Evolutionary conservation across 2,888 invertebrate genomes (phyloP).

Genomic region (Pediacus dermestoides): DNA sequence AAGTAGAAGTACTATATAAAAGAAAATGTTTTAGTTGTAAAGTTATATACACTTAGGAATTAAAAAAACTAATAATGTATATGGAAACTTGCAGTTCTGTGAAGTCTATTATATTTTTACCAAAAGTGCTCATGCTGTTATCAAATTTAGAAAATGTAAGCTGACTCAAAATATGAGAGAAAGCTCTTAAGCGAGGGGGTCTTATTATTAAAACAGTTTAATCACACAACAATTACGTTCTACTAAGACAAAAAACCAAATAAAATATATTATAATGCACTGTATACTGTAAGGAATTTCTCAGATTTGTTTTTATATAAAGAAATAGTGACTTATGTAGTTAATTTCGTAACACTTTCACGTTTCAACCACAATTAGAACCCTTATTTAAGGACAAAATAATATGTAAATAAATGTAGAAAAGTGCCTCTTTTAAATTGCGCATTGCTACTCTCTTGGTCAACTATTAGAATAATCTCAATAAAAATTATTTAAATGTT

Average conservation of each 20-base stretch:
- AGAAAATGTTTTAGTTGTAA: slow-evolving; percentile 37
- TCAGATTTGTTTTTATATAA: too few species aligned
- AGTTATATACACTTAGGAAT: slow-evolving; percentile 30
- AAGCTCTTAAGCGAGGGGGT: slow-evolving; percentile 13
- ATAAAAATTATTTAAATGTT: slow-evolving; percentile 45
- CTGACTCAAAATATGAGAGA: slow-evolving; percentile 22
- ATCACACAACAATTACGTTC: too few species aligned
- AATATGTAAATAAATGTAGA: slow-evolving; percentile 46
- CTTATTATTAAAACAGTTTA: too few species aligned
- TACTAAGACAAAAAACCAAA: too few species aligned
- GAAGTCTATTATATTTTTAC: slow-evolving; percentile 55
- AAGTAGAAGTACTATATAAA: slow-evolving; percentile 33
- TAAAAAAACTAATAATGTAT: slow-evolving; percentile 24
- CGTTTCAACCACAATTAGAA: background rate
- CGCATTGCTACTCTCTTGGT: slow-evolving; percentile 49
- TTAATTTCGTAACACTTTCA: too few species aligned
- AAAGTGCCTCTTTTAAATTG: slow-evolving; percentile 50
- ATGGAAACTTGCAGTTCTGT: slow-evolving; percentile 37
- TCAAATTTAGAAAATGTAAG: slow-evolving; percentile 35
- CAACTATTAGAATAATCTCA: slow-evolving; percentile 45
- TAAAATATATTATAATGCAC: too few species aligned
- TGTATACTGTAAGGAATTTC: too few species aligned
- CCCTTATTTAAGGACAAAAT: slow-evolving; percentile 17
- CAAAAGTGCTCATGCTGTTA: slow-evolving; percentile 70
- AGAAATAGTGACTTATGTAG: too few species aligned